Base-by-base conservation (phyloP, 1,140 invertebrate genomes). In the Drosophila ambigua region DNA sequence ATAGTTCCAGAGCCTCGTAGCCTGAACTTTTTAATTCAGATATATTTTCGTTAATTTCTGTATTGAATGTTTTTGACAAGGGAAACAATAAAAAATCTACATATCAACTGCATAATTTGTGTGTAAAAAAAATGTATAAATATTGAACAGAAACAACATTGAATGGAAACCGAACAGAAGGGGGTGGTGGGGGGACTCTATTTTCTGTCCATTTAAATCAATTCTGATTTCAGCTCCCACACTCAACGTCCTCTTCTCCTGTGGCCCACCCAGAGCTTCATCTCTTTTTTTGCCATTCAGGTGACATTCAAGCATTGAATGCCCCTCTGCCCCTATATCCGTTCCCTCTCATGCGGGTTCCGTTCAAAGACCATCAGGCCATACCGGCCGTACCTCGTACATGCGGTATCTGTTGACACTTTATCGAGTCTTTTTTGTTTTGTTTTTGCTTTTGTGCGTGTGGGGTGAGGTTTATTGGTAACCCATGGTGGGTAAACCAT, bases 321-420 rank as follows among this genome's bases (percentile, higher is more conserved):
- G 11, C 16, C 16, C 16, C 35, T 4, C 44, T 20, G n/a, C 2
- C 54, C 9, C 35, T 23, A 24, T 15, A 7, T 7, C 11, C 8
- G 15, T 35, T 28, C 61, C 61, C 61, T 41, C 61, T 48, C 45
- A 48, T 43, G 48, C 44, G 23, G 28, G 24, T 31, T 39, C 31
- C 50, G 52, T 35, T 64, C n/a, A 35, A 48, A 16, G 28, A 4
- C 31, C 45, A 71, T 55, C 53, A 48, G 41, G 15, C 39, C 45
- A 53, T 24, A 52, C 9, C 31, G 31, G 31, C 3, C 9, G 31
- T 11, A 11, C 8, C 2, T 35, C 31, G 31, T 35, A 11, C 45
- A 63, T 45, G 24, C 64, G 46, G 45, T 69, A 69, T 69, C 66
- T 68, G 66, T 35, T 69, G 66, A 69, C 64, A 58, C 52, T 69